phyloP scores from a whole-genome alignment of 2,797 vertebrate genomes.

The Streptopelia turtur region DNA sequence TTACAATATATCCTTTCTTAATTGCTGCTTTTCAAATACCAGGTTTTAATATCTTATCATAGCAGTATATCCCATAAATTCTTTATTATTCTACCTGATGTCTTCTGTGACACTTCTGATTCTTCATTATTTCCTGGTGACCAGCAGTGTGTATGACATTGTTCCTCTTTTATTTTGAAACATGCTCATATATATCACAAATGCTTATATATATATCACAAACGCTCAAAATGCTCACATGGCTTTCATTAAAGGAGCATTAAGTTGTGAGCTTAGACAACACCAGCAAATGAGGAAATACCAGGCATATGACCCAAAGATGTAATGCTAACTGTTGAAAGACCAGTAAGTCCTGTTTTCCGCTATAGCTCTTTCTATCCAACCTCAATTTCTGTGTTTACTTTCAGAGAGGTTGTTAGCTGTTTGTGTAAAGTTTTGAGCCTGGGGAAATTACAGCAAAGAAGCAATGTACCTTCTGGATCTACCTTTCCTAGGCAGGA shows the following conservation, averaged over 20 bases:
- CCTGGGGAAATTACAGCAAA: neutral
- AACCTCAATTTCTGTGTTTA: neutral
- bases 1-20: neutral
- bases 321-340: neutral
- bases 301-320: neutral
- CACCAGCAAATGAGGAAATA: neutral
- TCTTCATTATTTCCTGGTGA: neutral
- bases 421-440: neutral
- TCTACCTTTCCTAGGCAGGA: neutral
- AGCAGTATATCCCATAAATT: neutral
- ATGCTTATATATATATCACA: neutral
- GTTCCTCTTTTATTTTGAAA: neutral
- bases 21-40: neutral
- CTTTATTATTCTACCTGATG: neutral
- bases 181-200: neutral
- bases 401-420: neutral
- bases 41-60: neutral
- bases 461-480: neutral
- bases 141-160: neutral
- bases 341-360: neutral
- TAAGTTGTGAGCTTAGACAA: neutral
- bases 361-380: neutral
- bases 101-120: neutral
- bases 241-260: neutral
- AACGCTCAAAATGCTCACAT: neutral